These are phyloP conservation scores for Eidolon helvum DNA, from an alignment of 2,113 vertebrate species.

Conservation along the genomic window DNA sequence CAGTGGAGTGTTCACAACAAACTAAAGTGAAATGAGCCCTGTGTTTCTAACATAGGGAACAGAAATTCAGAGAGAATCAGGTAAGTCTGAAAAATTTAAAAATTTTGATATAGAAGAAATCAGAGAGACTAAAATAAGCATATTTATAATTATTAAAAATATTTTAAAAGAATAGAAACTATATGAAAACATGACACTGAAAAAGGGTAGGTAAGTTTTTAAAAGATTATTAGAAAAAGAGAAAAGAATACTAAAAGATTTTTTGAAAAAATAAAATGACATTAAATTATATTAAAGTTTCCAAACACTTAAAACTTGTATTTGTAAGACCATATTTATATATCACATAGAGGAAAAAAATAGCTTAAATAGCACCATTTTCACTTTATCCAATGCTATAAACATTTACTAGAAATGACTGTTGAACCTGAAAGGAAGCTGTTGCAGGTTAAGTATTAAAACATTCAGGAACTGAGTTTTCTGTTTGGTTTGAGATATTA, in stretches of 20 bases:
- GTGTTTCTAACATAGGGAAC: background rate
- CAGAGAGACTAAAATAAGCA: background rate
- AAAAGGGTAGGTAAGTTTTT: background rate
- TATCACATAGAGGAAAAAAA: background rate
- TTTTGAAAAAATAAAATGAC: background rate
- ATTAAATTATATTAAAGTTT: background rate
- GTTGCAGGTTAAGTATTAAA: background rate
- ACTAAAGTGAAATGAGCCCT: background rate
- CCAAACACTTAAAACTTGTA: background rate
- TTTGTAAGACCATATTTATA: background rate
- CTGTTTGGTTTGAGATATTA: background rate
- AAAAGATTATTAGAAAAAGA: background rate
- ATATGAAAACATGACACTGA: background rate
- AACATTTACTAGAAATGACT: constrained; percentile 10
- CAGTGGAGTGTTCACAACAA: background rate
- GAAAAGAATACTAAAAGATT: background rate
- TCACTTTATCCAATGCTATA: background rate
- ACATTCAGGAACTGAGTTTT: background rate
- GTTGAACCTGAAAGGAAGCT: background rate
- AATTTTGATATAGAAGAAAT: background rate
- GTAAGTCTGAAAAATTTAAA: background rate
- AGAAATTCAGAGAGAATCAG: background rate
- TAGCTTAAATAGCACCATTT: background rate
- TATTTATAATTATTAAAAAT: background rate
- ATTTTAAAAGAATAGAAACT: background rate